Percentiles rank a stretch among this genome's conserved stretches.
These are phyloP conservation scores for Drosophila antonietae DNA, from an alignment of 2,888 invertebrate genomes.

Conservation along the genomic window DNA sequence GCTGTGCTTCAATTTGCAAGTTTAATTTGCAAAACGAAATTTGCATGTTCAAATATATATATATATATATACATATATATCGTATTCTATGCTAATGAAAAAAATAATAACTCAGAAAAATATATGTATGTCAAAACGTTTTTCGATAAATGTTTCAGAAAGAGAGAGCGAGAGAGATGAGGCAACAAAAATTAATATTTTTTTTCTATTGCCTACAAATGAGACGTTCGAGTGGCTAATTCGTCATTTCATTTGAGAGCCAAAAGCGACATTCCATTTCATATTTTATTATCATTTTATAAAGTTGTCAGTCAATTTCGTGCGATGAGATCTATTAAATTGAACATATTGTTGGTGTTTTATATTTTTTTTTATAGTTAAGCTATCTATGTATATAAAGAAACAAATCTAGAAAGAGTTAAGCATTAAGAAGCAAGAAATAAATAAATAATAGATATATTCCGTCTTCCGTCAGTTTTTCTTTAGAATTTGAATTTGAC, in stretches of 20 bases:
- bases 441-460: not conserved
- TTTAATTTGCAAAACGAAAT: too few species aligned
- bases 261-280: slow-evolving; percentile 19
- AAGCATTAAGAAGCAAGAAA: not conserved
- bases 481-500: not conserved
- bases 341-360: not conserved
- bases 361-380: not conserved
- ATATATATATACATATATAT: not conserved
- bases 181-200: not conserved
- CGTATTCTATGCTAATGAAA: not conserved
- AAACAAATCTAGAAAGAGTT: not conserved
- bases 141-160: slow-evolving; percentile 3
- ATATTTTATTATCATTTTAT: slow-evolving; percentile 8
- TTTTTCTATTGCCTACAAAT: slow-evolving; percentile 20
- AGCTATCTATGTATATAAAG: not conserved
- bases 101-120: slow-evolving; percentile 9
- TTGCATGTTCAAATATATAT: not conserved
- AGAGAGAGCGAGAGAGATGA: not conserved
- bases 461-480: not conserved
- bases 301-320: slow-evolving; percentile 12
- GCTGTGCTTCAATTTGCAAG: too few species aligned
- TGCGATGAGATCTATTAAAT: not conserved
- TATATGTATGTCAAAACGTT: slow-evolving; percentile 14
- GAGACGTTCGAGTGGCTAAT: not conserved
- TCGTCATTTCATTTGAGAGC: slow-evolving; percentile 1